These are phyloP conservation scores for Apeltes quadracus DNA, from an alignment of 2,113 vertebrate species.

Conservation along the genomic window DNA sequence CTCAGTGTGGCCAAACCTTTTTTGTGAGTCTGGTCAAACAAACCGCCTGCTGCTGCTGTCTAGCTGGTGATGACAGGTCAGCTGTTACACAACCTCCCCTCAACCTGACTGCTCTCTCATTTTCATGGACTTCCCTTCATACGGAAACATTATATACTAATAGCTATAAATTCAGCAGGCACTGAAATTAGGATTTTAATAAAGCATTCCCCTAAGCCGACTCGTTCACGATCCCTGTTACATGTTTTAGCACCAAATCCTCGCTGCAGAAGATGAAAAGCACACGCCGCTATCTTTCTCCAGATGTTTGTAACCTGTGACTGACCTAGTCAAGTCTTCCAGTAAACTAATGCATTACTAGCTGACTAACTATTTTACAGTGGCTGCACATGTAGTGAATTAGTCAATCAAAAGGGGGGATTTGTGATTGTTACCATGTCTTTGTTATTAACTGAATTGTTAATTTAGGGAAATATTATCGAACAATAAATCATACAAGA, in stretches of 20 bases:
- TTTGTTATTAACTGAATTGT: background rate
- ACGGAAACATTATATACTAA: slow-evolving; percentile 20
- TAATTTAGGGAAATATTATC: background rate
- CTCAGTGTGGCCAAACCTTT: slow-evolving; percentile 17
- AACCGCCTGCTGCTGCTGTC: slow-evolving; percentile 18
- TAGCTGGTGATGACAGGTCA: slow-evolving; percentile 40
- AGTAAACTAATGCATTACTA: slow-evolving; percentile 24
- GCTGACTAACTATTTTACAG: background rate
- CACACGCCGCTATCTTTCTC: slow-evolving; percentile 23
- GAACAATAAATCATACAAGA: background rate
- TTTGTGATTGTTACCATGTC: background rate
- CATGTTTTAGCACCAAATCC: slow-evolving; percentile 16
- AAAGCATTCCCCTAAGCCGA: background rate
- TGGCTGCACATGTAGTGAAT: background rate
- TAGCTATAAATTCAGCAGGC: slow-evolving; percentile 2
- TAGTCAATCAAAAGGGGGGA: background rate
- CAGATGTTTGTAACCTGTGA: slow-evolving; percentile 59
- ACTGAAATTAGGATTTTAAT: slow-evolving; percentile 12
- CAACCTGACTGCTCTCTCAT: slow-evolving; percentile 1
- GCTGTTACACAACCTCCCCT: slow-evolving; percentile 53
- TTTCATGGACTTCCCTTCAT: slow-evolving; percentile 25
- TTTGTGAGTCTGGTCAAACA: slow-evolving; percentile 33
- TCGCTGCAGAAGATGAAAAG: slow-evolving; percentile 27
- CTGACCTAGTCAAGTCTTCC: slow-evolving; percentile 36
- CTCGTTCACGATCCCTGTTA: background rate